Percentiles rank a stretch among this genome's conserved stretches.
These are phyloP conservation scores for Lepus oiostolus DNA, from an alignment of 2,797 vertebrate genomes.

Conservation along the genomic window DNA sequence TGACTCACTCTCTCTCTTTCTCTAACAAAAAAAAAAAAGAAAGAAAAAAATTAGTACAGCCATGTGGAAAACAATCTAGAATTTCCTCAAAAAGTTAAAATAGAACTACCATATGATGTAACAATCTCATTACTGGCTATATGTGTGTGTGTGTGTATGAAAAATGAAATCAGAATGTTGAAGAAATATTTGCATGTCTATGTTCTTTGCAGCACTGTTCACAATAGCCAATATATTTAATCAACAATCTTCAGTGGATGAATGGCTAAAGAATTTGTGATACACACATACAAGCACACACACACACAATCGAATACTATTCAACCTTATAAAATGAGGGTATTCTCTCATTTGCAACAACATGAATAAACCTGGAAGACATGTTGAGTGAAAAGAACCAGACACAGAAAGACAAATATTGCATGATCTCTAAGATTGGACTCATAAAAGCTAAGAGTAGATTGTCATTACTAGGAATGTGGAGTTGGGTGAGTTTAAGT, in stretches of 20 bases:
- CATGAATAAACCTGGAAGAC: neutral
- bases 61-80: neutral
- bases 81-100: neutral
- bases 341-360: neutral
- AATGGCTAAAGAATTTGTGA: neutral
- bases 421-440: neutral
- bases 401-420: neutral
- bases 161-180: neutral
- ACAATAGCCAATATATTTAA: neutral
- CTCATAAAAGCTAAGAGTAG: neutral
- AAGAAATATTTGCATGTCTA: neutral
- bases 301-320: neutral
- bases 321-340: neutral
- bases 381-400: neutral
- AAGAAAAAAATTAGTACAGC: neutral
- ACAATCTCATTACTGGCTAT: neutral
- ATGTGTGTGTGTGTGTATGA: neutral
- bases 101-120: neutral
- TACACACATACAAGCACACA: neutral
- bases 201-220: neutral
- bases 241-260: neutral
- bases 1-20: too few species aligned
- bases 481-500: neutral
- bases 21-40: too few species aligned
- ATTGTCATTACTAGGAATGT: neutral